Conservation (phyloP, 2,113 vertebrate species). For the Chloroceryle aenea region DNA sequence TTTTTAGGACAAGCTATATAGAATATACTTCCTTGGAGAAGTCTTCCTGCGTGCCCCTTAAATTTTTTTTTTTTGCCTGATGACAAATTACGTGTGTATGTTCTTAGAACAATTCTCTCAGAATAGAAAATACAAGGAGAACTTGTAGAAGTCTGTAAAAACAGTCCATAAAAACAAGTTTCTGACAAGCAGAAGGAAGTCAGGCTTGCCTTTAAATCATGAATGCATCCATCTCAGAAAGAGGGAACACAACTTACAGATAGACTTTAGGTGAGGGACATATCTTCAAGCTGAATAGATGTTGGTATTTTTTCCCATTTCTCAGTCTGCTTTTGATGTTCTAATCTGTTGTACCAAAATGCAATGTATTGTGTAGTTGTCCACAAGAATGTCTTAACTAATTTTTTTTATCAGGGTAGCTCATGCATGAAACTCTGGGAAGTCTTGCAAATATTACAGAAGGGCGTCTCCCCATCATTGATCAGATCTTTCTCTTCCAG, state of each 20-base stretch:
- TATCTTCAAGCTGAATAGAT: background rate
- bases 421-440: background rate
- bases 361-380: background rate
- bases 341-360: background rate
- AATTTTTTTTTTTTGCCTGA: background rate
- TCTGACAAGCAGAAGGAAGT: background rate
- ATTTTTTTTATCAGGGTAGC: background rate
- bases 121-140: background rate
- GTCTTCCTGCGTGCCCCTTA: background rate
- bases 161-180: background rate
- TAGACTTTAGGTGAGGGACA: background rate
- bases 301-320: accelerated
- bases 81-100: background rate
- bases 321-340: background rate
- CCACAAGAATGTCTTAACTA: background rate
- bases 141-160: background rate
- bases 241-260: background rate
- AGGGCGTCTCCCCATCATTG: background rate
- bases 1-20: background rate
- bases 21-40: background rate
- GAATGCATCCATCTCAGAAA: background rate
- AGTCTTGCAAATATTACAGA: background rate
- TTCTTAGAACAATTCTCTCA: background rate
- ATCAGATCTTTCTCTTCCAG: background rate
- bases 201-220: background rate